phyloP scores from a whole-genome alignment of 2,797 vertebrate species.

The Dendrocincla tyrannina region DNA sequence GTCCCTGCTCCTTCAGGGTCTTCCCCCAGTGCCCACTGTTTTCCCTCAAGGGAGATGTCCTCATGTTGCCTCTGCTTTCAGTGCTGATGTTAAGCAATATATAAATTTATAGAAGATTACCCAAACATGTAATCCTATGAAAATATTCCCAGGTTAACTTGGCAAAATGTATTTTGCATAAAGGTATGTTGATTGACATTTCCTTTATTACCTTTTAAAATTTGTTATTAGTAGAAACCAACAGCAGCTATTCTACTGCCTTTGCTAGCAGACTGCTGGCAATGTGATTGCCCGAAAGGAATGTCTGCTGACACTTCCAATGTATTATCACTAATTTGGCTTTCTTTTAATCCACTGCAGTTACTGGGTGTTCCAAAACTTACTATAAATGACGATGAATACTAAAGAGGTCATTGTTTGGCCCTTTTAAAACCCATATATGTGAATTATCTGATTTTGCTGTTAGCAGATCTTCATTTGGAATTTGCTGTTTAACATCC shows the following conservation, averaged over 20 bases:
- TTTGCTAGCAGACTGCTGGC: background rate
- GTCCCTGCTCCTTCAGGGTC: accelerated
- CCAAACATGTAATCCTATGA: background rate
- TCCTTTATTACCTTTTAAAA: background rate
- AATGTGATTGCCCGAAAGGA: background rate
- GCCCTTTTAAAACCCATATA: background rate
- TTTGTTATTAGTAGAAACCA: background rate
- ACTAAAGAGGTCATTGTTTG: background rate
- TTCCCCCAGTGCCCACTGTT: accelerated
- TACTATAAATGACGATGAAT: background rate
- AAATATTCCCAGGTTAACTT: background rate
- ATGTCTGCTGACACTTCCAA: background rate
- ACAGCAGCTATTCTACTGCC: background rate
- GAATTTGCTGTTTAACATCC: conserved; percentile 24
- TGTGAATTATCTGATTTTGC: background rate
- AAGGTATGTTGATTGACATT: background rate
- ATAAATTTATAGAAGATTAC: background rate
- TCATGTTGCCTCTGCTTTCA: background rate
- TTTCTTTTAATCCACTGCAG: background rate
- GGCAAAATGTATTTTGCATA: background rate
- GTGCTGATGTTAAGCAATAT: background rate
- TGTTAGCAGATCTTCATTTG: conserved; percentile 19
- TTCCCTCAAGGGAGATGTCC: accelerated
- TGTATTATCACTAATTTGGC: background rate
- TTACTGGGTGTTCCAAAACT: background rate